Conservation (phyloP, 1,140 invertebrate species). For the Camponotus floridanus region DNA sequence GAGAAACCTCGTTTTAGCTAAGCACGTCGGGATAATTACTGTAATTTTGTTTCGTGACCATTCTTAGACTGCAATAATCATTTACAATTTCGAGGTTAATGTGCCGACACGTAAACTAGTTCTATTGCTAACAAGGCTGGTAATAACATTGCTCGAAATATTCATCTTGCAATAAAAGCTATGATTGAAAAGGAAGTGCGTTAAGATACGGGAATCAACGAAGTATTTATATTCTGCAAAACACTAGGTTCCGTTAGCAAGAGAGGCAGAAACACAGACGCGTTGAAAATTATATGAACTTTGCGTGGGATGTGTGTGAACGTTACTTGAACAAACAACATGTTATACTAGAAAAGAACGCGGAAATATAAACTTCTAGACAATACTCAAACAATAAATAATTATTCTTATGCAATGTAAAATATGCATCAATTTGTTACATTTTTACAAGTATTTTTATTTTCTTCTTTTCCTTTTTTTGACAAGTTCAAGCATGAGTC, state of each 20-base stretch:
- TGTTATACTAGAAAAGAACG: not conserved
- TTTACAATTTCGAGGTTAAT: slow-evolving; percentile 51
- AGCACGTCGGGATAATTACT: slow-evolving; percentile 64
- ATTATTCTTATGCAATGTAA: not conserved
- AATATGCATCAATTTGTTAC: not conserved
- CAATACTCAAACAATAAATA: not conserved
- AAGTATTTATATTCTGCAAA: slow-evolving; percentile 29
- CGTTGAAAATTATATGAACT: slow-evolving; percentile 28
- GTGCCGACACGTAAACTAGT: slow-evolving; percentile 48
- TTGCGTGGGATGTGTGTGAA: not conserved
- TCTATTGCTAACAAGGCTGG: not conserved
- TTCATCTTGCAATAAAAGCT: slow-evolving; percentile 1
- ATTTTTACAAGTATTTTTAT: not conserved
- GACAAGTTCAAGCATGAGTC: not conserved
- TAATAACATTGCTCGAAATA: slow-evolving; percentile 44
- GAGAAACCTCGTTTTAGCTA: slow-evolving; percentile 58
- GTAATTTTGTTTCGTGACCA: slow-evolving; percentile 66
- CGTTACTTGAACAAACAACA: slow-evolving; percentile 1
- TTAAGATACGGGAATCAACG: slow-evolving; percentile 1
- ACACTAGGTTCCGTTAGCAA: slow-evolving; percentile 29
- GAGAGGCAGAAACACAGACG: not conserved
- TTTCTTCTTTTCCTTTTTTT: not conserved
- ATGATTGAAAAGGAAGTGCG: not conserved
- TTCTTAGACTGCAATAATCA: slow-evolving; percentile 54
- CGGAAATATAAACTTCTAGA: slow-evolving; percentile 16